Evolutionary conservation across 2,113 vertebrate species (phyloP).

Genomic region (Sigmodon hispidus): DNA sequence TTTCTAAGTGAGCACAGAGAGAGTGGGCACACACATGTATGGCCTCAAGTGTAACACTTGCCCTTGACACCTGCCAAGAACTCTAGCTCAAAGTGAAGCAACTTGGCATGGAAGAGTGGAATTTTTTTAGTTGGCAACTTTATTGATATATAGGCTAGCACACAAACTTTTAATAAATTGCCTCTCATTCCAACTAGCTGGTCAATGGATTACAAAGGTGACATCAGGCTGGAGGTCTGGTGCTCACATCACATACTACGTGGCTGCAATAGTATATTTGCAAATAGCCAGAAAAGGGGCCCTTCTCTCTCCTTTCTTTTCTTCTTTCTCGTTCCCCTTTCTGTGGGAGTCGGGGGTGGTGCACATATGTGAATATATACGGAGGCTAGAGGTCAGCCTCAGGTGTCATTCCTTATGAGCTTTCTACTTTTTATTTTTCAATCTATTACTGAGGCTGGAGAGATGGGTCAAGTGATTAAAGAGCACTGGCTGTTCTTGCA

Average conservation of each 20-base stretch:
- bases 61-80: constrained; percentile 4
- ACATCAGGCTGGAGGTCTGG: not conserved
- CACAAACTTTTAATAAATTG: constrained; percentile 25
- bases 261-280: not conserved
- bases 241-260: not conserved
- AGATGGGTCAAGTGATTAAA: not conserved
- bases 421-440: not conserved
- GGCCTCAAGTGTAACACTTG: not conserved
- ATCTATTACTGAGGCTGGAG: not conserved
- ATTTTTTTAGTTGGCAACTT: not conserved
- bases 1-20: not conserved
- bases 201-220: not conserved
- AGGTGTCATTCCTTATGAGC: not conserved
- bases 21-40: not conserved
- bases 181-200: not conserved
- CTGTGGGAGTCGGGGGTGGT: not conserved
- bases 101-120: not conserved
- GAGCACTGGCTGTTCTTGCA: not conserved
- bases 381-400: not conserved
- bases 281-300: not conserved
- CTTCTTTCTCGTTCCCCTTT: not conserved
- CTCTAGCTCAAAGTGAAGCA: constrained; percentile 22
- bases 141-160: constrained; percentile 22
- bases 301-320: not conserved
- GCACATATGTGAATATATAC: not conserved